Evolutionary conservation across 2,888 invertebrate species (phyloP).

Genomic region (Chirona hameri): DNA sequence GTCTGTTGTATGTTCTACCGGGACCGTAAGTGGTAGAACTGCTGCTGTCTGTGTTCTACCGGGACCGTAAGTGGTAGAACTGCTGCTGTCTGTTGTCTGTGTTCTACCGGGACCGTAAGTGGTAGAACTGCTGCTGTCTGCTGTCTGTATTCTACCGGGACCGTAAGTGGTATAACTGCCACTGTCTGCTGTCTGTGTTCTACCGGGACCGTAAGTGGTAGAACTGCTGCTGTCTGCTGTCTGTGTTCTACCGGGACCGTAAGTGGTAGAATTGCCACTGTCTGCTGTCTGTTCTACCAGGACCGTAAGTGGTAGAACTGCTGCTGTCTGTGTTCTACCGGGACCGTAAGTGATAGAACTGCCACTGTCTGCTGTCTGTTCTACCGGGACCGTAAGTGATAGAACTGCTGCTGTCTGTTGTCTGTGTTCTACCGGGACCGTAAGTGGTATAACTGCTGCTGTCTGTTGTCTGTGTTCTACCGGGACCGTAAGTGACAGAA

Average conservation of each 20-base stretch:
- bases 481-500: neutral
- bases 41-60: neutral
- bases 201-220: neutral
- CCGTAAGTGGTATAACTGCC: too few relatives aligned
- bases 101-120: neutral
- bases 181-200: constrained; percentile 49
- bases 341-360: too few relatives aligned
- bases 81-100: constrained; percentile 58
- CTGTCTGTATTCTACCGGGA: neutral
- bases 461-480: constrained; percentile 42
- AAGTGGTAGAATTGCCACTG: constrained; percentile 75
- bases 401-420: too few relatives aligned
- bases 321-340: neutral
- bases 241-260: neutral
- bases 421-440: neutral
- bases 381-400: neutral
- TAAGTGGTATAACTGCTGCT: too few relatives aligned
- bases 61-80: too few relatives aligned
- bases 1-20: constrained; percentile 42
- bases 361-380: constrained; percentile 54
- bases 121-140: too few relatives aligned
- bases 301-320: too few relatives aligned
- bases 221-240: too few relatives aligned
- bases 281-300: constrained; percentile 34
- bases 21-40: neutral